Evolutionary conservation across 1,140 invertebrate species (phyloP), one percentile per base, ranked within the genome.

Genomic region (Caenorhabditis remanei): DNA sequence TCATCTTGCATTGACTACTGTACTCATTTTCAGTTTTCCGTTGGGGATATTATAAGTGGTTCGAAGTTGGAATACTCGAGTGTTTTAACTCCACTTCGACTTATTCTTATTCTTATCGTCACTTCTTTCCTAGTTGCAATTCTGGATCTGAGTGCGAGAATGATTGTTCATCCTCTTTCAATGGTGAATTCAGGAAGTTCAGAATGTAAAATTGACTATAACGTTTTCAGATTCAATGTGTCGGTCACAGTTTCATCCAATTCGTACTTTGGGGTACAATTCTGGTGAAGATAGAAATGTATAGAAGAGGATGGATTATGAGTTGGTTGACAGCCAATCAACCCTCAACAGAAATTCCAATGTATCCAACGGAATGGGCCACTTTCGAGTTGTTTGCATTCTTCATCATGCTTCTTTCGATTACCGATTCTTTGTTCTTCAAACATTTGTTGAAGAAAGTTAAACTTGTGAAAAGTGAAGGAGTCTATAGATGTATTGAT

Each of bases 401-500:
- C 46, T 5, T 79, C 8, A 48, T 79, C 1, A 21, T 79, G 46
- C 71, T 79, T 21, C n/a, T 79, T 14, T 24, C 71, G 21, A 50
- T 79, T 79, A 21, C 24, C 4, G 71, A 79, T 24, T 9, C 8
- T 5, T 1, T 79, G 11, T n/a, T 79, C 40, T 53, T 79, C n/a
- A 21, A 79, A 14, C 71, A 79, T 24, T 79, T 79, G 46, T 50
- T n/a, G n/a, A 79, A 79, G 14, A 79, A 50, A 13, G 41, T 79
- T 8, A 79, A 53, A 53, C 11, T 79, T 19, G n/a, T 79, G 5
- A 53, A 24, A 9, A 79, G 71, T 79, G 19, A 79, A 79, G 71
- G 71, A 50, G 46, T 79, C 32, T 79, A 79, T 24, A 79, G 53
- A n/a, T 79, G 71, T 24, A 79, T 79, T 79, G 21, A 63, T 5